Conservation (phyloP, 2,113 vertebrate species). For the Eublepharis macularius region DNA sequence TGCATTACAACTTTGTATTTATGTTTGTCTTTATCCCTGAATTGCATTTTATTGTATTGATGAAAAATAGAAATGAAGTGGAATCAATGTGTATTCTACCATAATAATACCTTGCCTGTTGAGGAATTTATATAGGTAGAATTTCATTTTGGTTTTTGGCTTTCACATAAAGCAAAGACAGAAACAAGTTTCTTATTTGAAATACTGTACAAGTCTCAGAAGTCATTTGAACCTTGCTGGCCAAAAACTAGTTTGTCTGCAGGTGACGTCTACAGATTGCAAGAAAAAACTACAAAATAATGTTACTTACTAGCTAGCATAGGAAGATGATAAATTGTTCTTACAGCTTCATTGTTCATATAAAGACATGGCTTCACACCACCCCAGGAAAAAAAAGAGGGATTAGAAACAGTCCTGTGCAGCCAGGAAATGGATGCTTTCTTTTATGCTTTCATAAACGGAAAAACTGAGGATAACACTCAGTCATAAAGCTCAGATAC, state of each 20-base stretch:
- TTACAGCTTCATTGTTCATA: neutral
- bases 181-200: neutral
- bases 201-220: rapidly evolving
- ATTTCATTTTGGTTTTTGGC: neutral
- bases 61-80: neutral
- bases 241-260: neutral
- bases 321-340: constrained; percentile 46
- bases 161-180: constrained; percentile 1
- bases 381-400: constrained; percentile 11
- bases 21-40: neutral
- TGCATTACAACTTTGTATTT: neutral
- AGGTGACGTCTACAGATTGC: constrained; percentile 19
- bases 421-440: constrained; percentile 19
- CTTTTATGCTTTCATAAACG: constrained; percentile 5
- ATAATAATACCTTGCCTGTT: neutral
- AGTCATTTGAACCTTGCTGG: neutral
- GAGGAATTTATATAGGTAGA: neutral
- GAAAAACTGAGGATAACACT: constrained; percentile 51
- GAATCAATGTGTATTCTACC: neutral
- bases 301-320: neutral
- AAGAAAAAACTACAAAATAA: constrained; percentile 9
- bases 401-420: neutral
- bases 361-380: neutral
- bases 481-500: constrained; percentile 56
- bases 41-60: neutral